Conservation (phyloP, 2,797 vertebrate species). For the Macroramphosus scolopax region DNA sequence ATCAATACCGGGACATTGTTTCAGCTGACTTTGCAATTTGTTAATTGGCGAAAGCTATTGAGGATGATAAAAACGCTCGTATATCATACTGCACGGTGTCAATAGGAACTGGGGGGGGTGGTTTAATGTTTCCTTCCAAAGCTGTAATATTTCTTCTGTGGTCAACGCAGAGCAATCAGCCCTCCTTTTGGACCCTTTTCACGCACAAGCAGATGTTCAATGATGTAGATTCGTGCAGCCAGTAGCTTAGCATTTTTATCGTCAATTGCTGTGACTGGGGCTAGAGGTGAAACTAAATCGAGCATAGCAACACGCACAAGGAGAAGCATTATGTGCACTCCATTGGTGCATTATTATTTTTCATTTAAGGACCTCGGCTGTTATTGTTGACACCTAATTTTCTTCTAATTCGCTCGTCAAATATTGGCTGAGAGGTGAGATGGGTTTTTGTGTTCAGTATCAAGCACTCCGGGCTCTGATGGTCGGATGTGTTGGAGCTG, state of each 20-base stretch:
- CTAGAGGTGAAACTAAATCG: no score
- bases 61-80: slow-evolving; percentile 55
- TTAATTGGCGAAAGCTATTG: slow-evolving; percentile 66
- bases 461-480: slow-evolving; percentile 16
- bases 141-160: slow-evolving; percentile 58
- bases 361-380: slow-evolving; percentile 1
- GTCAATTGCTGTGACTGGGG: no score
- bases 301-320: no score
- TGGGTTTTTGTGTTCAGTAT: slow-evolving; percentile 24
- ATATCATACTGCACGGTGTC: slow-evolving; percentile 55
- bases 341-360: no score
- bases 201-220: slow-evolving; percentile 69
- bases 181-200: slow-evolving; percentile 56
- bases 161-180: slow-evolving; percentile 48
- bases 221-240: slow-evolving; percentile 43
- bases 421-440: slow-evolving; percentile 31
- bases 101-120: slow-evolving; percentile 29
- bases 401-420: slow-evolving; percentile 21
- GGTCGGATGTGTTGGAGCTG: slow-evolving; percentile 39
- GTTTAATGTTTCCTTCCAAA: slow-evolving; percentile 48
- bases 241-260: slow-evolving; percentile 28
- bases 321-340: no score
- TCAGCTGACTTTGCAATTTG: slow-evolving; percentile 58
- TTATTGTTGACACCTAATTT: slow-evolving; percentile 25
- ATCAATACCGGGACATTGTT: slow-evolving; percentile 56